phyloP scores from a whole-genome alignment of 2,797 vertebrate genomes.

The Melanotaenia boesemani region DNA sequence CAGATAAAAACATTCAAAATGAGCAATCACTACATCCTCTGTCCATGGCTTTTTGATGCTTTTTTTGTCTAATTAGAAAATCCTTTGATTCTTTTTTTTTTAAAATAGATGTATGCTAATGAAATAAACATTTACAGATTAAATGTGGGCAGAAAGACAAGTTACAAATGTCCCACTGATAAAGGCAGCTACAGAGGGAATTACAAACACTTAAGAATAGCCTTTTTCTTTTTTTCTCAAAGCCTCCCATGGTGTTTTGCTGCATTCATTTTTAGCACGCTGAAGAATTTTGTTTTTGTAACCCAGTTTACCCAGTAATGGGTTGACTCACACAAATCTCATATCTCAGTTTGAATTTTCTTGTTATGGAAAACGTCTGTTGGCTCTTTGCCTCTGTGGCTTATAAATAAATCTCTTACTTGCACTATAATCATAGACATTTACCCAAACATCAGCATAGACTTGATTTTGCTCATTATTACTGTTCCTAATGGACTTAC shows the following conservation, averaged over 20 bases:
- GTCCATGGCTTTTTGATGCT: neutral
- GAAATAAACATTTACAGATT: neutral
- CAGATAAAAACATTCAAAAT: neutral
- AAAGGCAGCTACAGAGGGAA: neutral
- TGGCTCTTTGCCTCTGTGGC: conserved; percentile 29
- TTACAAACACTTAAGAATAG: neutral
- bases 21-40: neutral
- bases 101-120: neutral
- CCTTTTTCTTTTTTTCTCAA: conserved; percentile 7
- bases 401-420: conserved; percentile 28
- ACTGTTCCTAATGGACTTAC: neutral
- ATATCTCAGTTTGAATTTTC: conserved; percentile 39
- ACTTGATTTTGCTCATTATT: conserved; percentile 9
- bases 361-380: conserved; percentile 38
- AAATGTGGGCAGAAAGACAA: neutral
- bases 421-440: conserved; percentile 6
- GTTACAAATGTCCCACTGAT: neutral
- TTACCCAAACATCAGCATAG: neutral
- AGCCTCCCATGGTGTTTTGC: conserved; percentile 28
- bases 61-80: neutral
- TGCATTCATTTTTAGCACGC: conserved; percentile 34
- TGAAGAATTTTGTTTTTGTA: conserved; percentile 52
- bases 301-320: conserved; percentile 36
- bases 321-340: conserved; percentile 39
- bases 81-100: too few species aligned